Evolutionary conservation across 2,797 vertebrate species (phyloP).

Genomic region (Falco biarmicus): DNA sequence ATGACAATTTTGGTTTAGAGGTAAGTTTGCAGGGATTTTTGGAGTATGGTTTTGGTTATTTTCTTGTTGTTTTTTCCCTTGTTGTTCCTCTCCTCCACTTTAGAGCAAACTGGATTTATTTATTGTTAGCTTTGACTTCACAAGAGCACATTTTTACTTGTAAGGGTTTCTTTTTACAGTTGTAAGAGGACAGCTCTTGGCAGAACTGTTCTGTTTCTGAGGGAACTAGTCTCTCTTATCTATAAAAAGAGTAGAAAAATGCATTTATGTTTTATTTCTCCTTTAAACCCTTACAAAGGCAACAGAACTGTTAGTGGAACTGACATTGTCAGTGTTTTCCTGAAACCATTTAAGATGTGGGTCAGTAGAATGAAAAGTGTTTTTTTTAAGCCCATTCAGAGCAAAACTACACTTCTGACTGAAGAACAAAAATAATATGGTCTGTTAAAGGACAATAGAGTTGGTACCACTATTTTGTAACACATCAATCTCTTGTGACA

Average conservation of each 20-base stretch:
- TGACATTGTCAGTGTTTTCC: neutral
- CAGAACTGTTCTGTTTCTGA: neutral
- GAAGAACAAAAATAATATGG: neutral
- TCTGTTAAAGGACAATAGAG: neutral
- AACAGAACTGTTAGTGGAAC: neutral
- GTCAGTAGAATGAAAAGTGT: neutral
- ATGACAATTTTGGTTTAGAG: neutral
- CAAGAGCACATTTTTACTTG: neutral
- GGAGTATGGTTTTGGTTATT: neutral
- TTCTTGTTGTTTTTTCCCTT: neutral
- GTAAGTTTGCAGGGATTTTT: rapidly evolving
- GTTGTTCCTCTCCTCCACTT: rapidly evolving
- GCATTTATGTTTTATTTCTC: neutral
- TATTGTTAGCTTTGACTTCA: neutral
- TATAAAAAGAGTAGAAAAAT: neutral
- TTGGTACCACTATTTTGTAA: neutral
- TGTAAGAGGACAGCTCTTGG: neutral
- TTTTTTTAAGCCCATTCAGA: neutral
- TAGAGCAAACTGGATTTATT: neutral
- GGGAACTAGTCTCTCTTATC: neutral
- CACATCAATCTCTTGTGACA: neutral
- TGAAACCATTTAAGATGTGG: neutral
- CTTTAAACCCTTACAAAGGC: neutral
- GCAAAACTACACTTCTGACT: neutral
- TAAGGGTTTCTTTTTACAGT: neutral